phyloP scores from a whole-genome alignment of 2,113 vertebrate species.

The Numida meleagris region DNA sequence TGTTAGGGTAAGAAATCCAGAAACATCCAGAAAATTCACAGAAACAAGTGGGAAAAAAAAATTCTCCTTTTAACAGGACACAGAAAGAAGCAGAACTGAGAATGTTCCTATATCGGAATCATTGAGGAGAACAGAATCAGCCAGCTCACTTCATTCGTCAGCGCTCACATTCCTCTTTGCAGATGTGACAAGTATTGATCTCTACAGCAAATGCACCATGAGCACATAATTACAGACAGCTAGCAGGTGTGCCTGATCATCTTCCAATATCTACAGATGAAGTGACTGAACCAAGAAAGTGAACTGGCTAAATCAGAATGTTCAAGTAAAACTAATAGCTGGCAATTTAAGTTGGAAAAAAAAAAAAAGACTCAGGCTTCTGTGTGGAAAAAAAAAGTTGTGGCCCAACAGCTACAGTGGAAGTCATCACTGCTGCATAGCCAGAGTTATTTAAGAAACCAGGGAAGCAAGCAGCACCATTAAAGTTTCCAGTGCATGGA shows the following conservation, averaged over 20 bases:
- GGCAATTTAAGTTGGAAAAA: not conserved
- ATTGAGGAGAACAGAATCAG: not conserved
- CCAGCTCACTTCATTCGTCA: not conserved
- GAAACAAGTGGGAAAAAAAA: not conserved
- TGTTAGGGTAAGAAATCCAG: not conserved
- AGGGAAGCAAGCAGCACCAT: not conserved
- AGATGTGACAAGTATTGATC: not conserved
- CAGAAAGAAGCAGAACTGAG: not conserved
- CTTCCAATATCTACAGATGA: not conserved
- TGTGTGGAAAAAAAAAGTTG: not conserved
- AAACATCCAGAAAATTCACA: not conserved
- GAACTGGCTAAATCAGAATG: not conserved
- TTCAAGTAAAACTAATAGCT: not conserved
- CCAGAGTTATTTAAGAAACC: not conserved
- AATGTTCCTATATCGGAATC: not conserved
- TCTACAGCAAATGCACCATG: not conserved
- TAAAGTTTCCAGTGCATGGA: rapidly evolving
- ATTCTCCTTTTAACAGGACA: not conserved
- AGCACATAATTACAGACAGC: not conserved
- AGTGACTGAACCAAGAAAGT: not conserved
- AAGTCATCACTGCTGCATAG: not conserved
- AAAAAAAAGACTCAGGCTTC: not conserved
- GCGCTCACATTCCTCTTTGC: not conserved
- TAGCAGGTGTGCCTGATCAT: not conserved
- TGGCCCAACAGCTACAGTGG: not conserved